phyloP scores from a whole-genome alignment of 2,113 vertebrate species.

The Cricetomys ansorgei region DNA sequence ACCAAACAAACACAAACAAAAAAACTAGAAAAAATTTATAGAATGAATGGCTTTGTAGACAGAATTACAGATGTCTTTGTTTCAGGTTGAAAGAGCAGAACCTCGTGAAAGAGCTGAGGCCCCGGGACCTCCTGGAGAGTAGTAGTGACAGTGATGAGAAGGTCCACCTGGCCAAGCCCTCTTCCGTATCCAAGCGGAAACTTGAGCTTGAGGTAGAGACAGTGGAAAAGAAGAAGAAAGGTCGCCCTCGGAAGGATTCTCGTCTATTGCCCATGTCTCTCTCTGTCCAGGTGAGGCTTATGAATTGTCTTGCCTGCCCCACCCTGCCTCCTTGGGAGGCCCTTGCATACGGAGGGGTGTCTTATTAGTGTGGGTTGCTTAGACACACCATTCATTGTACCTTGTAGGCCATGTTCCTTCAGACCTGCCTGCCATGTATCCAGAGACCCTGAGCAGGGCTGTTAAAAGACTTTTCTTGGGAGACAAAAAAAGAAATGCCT shows the following conservation, averaged over 20 bases:
- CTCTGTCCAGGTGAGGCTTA: conserved; percentile 90
- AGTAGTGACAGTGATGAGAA: conserved; percentile 99
- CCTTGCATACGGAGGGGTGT: neutral
- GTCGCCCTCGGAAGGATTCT: conserved; percentile 95
- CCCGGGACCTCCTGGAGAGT: conserved; percentile 92
- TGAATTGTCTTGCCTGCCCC: neutral
- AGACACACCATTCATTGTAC: neutral
- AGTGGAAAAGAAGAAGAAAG: conserved; percentile 97
- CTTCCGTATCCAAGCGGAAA: conserved; percentile 92
- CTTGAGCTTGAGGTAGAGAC: conserved; percentile 92
- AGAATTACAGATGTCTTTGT: neutral
- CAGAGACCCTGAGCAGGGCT: neutral
- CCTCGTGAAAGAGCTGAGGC: conserved; percentile 89
- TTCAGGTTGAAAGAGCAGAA: conserved; percentile 92
- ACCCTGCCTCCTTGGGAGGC: neutral
- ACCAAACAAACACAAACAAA: neutral
- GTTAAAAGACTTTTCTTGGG: neutral
- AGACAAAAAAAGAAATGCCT: neutral
- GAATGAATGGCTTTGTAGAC: neutral
- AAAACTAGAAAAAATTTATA: neutral
- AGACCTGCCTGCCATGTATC: neutral
- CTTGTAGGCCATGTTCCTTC: neutral
- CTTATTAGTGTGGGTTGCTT: neutral
- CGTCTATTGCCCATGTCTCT: conserved; percentile 91
- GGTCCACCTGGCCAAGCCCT: conserved; percentile 89